These are phyloP conservation scores for Halotydeus destructor DNA, from an alignment of 1,140 invertebrate species.

Conservation along the genomic window DNA sequence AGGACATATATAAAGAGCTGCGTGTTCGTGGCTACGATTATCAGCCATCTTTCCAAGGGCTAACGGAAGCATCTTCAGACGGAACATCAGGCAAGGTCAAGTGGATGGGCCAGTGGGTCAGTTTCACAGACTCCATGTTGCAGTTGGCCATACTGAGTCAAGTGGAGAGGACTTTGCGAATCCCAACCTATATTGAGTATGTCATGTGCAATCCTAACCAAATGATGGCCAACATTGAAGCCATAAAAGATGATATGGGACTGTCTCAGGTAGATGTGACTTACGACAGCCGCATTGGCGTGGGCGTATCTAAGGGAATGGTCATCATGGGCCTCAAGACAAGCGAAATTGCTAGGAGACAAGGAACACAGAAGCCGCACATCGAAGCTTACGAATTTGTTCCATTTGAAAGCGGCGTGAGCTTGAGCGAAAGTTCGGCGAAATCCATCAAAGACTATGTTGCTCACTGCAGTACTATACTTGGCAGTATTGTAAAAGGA, in stretches of 20 bases:
- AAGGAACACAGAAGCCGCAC: constrained; percentile 42
- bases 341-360: constrained; percentile 55
- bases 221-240: background rate
- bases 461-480: too few species aligned
- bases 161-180: constrained; percentile 22
- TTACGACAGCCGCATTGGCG: constrained; percentile 2
- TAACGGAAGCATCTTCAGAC: constrained; percentile 21
- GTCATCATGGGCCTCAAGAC: constrained; percentile 33
- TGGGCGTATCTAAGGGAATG: constrained; percentile 24
- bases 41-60: constrained; percentile 28
- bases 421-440: background rate
- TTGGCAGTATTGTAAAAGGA: too few species aligned
- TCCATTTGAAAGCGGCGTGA: constrained; percentile 36
- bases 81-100: constrained; percentile 13
- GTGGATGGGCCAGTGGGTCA: constrained; percentile 32
- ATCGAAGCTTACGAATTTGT: constrained; percentile 61
- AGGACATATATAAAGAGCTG: constrained; percentile 83
- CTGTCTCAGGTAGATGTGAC: background rate
- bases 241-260: background rate
- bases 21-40: constrained; percentile 85
- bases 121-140: constrained; percentile 32
- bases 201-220: constrained; percentile 28
- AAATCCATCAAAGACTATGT: background rate
- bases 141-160: constrained; percentile 27
- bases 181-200: constrained; percentile 33